These are phyloP conservation scores for Synergus japonicus DNA, from an alignment of 2,888 invertebrate species.

Conservation along the genomic window DNA sequence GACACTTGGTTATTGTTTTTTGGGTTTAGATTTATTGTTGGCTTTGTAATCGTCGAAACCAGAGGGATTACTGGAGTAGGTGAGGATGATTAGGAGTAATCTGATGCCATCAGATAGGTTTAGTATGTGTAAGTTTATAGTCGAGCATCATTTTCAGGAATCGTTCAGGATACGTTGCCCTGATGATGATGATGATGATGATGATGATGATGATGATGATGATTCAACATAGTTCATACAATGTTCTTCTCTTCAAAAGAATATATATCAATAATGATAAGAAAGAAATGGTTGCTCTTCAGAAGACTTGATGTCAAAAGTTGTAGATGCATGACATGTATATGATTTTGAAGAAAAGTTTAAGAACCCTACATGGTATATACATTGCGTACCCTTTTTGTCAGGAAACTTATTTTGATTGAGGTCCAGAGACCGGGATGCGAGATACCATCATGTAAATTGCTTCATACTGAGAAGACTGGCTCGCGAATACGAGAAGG, in stretches of 20 bases:
- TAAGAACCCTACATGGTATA: not conserved
- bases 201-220: no score
- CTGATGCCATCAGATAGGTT: not conserved
- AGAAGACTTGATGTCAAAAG: not conserved
- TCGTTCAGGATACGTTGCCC: not conserved
- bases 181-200: no score
- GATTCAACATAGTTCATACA: no score
- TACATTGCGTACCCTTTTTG: not conserved
- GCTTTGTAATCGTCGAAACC: not conserved
- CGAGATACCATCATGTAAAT: slow-evolving; percentile 66
- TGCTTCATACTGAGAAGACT: slow-evolving; percentile 62
- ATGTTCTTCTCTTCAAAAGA: no score
- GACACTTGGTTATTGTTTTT: not conserved
- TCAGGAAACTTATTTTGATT: slow-evolving; percentile 6
- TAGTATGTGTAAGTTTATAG: not conserved
- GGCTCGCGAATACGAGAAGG: slow-evolving; percentile 57
- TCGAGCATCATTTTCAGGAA: not conserved
- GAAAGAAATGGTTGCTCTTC: not conserved
- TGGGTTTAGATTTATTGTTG: not conserved
- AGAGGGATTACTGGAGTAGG: not conserved
- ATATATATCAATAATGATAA: not conserved
- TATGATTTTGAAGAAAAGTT: not conserved
- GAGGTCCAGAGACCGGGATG: slow-evolving; percentile 1
- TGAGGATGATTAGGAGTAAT: not conserved
- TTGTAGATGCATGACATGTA: not conserved